Percentiles rank a stretch among this genome's conserved stretches.
Evolutionary conservation across 2,888 invertebrate genomes (phyloP).

Genomic region (Trimorus sp.): DNA sequence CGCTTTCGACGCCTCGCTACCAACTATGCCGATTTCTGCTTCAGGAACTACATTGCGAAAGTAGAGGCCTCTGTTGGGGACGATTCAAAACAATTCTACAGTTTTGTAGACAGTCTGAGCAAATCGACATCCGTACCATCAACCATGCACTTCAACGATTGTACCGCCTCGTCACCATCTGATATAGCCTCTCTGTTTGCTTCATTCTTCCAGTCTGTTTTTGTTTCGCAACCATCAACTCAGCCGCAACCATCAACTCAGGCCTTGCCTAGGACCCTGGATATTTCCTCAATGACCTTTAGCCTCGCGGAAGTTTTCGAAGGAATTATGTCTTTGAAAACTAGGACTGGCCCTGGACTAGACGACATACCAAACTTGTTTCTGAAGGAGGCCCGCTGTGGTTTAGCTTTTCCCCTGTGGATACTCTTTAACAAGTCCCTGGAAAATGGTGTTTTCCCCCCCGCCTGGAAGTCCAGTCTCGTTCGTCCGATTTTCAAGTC

Average conservation of each 20-base stretch:
- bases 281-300: neutral
- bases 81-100: neutral
- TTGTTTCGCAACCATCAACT: neutral
- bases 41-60: neutral
- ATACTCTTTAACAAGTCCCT: constrained; percentile 9
- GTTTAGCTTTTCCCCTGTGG: constrained; percentile 1
- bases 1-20: neutral
- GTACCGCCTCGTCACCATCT: neutral
- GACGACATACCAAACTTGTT: constrained; percentile 5
- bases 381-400: neutral
- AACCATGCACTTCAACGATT: neutral
- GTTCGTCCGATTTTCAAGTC: constrained; percentile 18
- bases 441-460: constrained; percentile 3
- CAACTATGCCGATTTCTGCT: neutral
- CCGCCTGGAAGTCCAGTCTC: constrained; percentile 9
- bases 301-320: neutral
- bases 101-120: neutral
- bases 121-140: neutral
- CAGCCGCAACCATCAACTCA: neutral
- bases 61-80: neutral
- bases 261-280: neutral
- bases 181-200: neutral
- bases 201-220: neutral
- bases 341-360: neutral
- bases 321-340: neutral